phyloP scores from a whole-genome alignment of 2,797 vertebrate species.

The Sebastolobus alascanus region DNA sequence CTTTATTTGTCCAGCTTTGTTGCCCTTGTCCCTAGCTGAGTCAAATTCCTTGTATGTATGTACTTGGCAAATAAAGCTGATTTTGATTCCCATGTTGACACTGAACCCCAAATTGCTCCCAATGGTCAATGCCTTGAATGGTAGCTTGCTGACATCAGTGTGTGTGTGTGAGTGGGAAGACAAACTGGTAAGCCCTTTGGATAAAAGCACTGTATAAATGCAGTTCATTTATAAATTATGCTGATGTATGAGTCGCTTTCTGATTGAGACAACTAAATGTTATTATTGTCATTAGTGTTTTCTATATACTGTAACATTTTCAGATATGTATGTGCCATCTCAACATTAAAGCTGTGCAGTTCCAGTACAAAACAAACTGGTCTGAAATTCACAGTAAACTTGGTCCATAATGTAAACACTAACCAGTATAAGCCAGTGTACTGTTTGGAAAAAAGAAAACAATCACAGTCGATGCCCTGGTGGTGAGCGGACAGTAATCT shows the following conservation, averaged over 20 bases:
- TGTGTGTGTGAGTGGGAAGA: neutral
- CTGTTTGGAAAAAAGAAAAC: slow-evolving; percentile 17
- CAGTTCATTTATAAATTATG: neutral
- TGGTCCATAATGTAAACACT: slow-evolving; percentile 21
- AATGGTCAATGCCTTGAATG: too few relatives aligned
- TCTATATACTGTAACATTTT: neutral
- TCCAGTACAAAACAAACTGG: slow-evolving; percentile 2
- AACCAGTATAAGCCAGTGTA: neutral
- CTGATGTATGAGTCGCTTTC: neutral
- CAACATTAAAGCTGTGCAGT: neutral
- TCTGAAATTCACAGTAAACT: slow-evolving; percentile 3
- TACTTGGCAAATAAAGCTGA: neutral
- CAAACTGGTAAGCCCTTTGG: neutral
- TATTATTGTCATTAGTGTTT: neutral
- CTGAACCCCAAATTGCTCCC: neutral
- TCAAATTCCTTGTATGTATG: too few relatives aligned
- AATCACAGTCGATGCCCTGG: slow-evolving; percentile 27
- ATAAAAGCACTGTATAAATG: neutral
- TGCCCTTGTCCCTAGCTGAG: too few relatives aligned
- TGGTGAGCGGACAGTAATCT: slow-evolving; percentile 67
- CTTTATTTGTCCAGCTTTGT: too few relatives aligned
- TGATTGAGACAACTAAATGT: neutral
- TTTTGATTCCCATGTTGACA: neutral
- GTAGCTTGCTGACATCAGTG: neutral
- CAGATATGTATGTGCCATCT: neutral